These are phyloP conservation scores for Actinostola sp. DNA, from an alignment of 92 coral and sea anemone genomes.

Conservation along the genomic window DNA sequence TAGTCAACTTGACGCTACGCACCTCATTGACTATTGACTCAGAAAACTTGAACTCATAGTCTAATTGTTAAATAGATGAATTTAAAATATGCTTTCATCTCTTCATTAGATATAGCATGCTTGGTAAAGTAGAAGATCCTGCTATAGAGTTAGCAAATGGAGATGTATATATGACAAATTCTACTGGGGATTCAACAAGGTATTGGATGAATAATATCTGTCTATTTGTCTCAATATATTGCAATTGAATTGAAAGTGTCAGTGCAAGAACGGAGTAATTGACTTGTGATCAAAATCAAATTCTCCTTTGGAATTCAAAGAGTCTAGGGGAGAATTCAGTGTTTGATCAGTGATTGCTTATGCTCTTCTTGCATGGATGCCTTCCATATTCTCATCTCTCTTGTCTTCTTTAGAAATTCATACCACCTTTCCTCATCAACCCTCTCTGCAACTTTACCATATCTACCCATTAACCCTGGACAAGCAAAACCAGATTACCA, in stretches of 20 bases:
- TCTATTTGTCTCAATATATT: too few species aligned
- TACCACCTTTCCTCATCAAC: constrained; percentile 32
- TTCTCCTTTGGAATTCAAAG: too few species aligned
- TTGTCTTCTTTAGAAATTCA: neutral
- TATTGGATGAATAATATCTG: neutral
- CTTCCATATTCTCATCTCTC: neutral
- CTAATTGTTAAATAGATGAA: too few species aligned
- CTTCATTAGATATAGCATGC: constrained; percentile 88
- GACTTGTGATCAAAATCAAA: too few species aligned
- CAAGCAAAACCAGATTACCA: constrained; percentile 48
- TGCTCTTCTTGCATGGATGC: too few species aligned
- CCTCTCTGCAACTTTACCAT: constrained; percentile 51
- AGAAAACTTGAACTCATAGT: neutral
- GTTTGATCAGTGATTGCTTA: too few species aligned
- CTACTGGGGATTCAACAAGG: constrained; percentile 73
- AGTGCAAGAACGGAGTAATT: too few species aligned
- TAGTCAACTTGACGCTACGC: neutral
- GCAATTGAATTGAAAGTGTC: too few species aligned
- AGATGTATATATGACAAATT: constrained; percentile 83
- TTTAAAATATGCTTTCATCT: too few species aligned
- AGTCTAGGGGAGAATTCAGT: too few species aligned
- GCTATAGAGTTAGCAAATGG: constrained; percentile 80
- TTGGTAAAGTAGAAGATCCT: constrained; percentile 88
- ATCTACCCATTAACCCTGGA: constrained; percentile 60
- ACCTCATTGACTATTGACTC: neutral